Evolutionary conservation across 2,113 vertebrate species (phyloP), one percentile per base, ranked within the genome.

Genomic region (Egretta garzetta): DNA sequence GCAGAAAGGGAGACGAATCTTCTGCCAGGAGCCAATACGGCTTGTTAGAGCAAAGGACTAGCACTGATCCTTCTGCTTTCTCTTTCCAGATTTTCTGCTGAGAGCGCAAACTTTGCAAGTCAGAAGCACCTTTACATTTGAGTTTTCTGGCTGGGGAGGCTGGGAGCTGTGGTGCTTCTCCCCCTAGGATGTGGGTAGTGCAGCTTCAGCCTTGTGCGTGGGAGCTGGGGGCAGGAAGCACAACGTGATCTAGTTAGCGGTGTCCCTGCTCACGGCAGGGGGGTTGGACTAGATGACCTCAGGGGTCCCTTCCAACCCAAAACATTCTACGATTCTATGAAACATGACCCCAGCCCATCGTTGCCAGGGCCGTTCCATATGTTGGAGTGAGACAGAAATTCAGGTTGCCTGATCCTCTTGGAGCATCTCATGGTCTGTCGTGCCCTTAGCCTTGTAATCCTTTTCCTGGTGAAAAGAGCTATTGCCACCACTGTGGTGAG

Each of bases 271-370:
- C 39, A 41, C 39, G 39, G 39, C 39, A 5, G 39, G 39, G 39
- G 39, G 39, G 8, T 39, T 41, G 39, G 39, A 41, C 39, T 41
- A 41, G 39, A 41, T 41, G 39, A 41, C 39, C 12, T 12, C 39
- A 41, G 39, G 39, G 39, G 39, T 41, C 39, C 39, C 12, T 41
- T 41, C 39, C 39, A 41, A 41, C 39, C 39, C 39, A 41, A 41
- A 41, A 41, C 39, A 41, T 41, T 41, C 39, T 41, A 41, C 39
- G 12, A 41, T 41, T 41, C 39, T 41, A 41, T 41, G 26, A 39
- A 43, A 6, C 3, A 6, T 0, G 12, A 11, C 22, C 43, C 33
- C 16, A 1, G 18, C 9, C 30, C 11, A 1, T 17, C 0, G 0
- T 23, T 35, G 3, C 19, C 11, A 1, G 28, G 49, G 10, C 20